Evolutionary conservation across 2,797 vertebrate genomes (phyloP), one percentile per base, ranked within the genome.

Genomic region (Lacerta viridis): DNA sequence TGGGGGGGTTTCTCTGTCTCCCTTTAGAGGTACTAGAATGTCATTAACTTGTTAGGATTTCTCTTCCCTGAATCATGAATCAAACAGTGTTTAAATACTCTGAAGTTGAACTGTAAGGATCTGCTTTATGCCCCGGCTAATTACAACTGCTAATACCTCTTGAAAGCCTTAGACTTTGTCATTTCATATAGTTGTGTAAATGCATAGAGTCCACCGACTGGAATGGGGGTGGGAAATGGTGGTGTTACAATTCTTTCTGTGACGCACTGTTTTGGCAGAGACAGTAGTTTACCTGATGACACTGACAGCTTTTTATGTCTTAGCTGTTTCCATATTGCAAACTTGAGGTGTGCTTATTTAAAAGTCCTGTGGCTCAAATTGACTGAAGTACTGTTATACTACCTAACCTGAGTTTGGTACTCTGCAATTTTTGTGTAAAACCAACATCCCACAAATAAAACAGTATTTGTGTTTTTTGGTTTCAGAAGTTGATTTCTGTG

Each of bases 381-480:
- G 92, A 91, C 29, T 68, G 50, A 92, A 91, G 92, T 93, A 92
- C 91, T 95, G 86, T 96, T 93, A 91, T 7, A 20, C 93, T 94
- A 93, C 90, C 90, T 89, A 78, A 93, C 81, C n/a, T 88, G 93
- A 95, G 89, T 92, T 95, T 93, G 91, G 93, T 90, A 2, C 2
- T 89, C 92, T 95, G 94, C 87, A 80, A 90, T 18, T 95, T 93
- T 93, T 95, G 89, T 97, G 94, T 97, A 96, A 96, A 97, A 95
- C 41, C 90, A 88, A 85, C 93, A 94, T 95, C 94, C 88, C 92
- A 91, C 93, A 94, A 97, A 97, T 97, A 97, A 97, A 74, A 97
- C 90, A 88, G 87, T 94, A 94, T 95, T 97, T 96, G 95, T 97
- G 95, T 95, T 61, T 81, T 96, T 74, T 96, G 93, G 94, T 96